Conservation (phyloP, 2,113 vertebrate species). For the Laticauda laticaudata region DNA sequence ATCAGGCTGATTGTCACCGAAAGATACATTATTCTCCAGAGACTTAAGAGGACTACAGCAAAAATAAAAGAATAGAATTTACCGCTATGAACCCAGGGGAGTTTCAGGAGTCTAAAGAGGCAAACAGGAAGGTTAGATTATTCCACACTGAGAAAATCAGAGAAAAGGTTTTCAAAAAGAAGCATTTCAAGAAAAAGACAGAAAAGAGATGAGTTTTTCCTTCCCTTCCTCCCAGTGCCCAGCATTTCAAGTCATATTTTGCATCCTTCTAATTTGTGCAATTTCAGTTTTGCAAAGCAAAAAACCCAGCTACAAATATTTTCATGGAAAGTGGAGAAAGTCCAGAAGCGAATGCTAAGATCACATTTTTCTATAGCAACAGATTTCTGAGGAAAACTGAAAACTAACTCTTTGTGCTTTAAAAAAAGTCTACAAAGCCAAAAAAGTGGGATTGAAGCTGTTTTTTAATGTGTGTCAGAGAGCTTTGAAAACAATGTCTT, state of each 20-base stretch:
- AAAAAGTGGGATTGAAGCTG: not conserved
- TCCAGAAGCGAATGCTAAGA: not conserved
- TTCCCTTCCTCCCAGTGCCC: not conserved
- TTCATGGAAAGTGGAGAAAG: not conserved
- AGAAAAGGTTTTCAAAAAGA: slow-evolving; percentile 31
- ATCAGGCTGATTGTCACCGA: slow-evolving; percentile 28
- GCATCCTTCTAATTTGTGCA: not conserved
- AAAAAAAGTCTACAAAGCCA: not conserved
- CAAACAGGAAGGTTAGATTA: not conserved
- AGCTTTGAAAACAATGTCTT: not conserved
- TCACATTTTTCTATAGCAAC: not conserved
- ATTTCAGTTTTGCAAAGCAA: not conserved
- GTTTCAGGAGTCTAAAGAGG: slow-evolving; percentile 52
- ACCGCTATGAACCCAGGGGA: slow-evolving; percentile 47
- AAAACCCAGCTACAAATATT: not conserved
- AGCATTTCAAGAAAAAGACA: not conserved
- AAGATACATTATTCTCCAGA: slow-evolving; percentile 44
- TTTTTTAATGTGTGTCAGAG: not conserved
- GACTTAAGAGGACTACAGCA: slow-evolving; percentile 27
- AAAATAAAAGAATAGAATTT: slow-evolving; percentile 46
- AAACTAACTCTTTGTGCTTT: not conserved
- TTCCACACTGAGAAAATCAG: slow-evolving; percentile 40
- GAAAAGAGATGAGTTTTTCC: not conserved
- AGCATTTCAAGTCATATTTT: not conserved
- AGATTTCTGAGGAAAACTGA: not conserved